Conservation (phyloP, 2,888 invertebrate genomes). For the Cataglyphis albicans region DNA sequence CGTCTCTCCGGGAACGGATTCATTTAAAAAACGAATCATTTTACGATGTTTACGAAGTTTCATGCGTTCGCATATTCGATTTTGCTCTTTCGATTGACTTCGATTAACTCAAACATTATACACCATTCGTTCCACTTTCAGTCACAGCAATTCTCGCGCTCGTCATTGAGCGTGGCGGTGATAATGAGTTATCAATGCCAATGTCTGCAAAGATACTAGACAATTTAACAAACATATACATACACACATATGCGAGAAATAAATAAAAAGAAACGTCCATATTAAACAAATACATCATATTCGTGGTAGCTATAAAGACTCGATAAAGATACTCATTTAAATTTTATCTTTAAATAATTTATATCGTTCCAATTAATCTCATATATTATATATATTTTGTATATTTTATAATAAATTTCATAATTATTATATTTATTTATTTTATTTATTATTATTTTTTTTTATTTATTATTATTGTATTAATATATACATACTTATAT, state of each 20-base stretch:
- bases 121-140: neutral
- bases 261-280: neutral
- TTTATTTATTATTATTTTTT: no score
- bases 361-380: neutral
- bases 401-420: neutral
- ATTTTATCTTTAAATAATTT: neutral
- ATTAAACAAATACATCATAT: constrained; percentile 3
- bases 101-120: constrained; percentile 15
- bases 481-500: neutral
- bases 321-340: neutral
- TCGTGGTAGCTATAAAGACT: neutral
- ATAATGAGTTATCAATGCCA: constrained; percentile 41
- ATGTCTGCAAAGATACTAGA: constrained; percentile 5
- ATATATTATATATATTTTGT: neutral
- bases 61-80: neutral
- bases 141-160: neutral
- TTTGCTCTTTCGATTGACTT: neutral
- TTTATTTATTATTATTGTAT: neutral
- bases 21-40: neutral
- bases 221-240: neutral
- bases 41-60: neutral
- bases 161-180: neutral
- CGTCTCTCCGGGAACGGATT: neutral
- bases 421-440: neutral
- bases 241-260: neutral